Percentiles rank a stretch among this genome's conserved stretches.
Evolutionary conservation across 2,113 vertebrate species (phyloP).

Genomic region (Equus przewalskii): DNA sequence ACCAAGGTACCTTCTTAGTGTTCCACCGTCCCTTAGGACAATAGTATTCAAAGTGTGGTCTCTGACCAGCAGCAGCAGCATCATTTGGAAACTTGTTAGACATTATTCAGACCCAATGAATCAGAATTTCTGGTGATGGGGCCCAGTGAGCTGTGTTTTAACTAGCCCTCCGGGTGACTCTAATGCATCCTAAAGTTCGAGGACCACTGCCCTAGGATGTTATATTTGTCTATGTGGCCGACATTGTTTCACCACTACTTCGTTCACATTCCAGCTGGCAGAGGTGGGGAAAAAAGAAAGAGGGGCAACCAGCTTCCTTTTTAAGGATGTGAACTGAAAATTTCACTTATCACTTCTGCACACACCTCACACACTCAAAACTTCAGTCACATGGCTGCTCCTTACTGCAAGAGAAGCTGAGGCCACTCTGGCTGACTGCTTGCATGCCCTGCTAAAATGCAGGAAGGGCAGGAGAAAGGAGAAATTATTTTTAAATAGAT

Average conservation of each 20-base stretch:
- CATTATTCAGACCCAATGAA: not conserved
- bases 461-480: not conserved
- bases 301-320: not conserved
- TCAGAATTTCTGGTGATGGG: not conserved
- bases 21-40: not conserved
- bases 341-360: not conserved
- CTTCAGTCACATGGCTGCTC: not conserved
- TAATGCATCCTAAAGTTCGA: too few relatives aligned
- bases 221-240: not conserved
- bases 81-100: not conserved
- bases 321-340: not conserved
- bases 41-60: not conserved
- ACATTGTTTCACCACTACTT: not conserved
- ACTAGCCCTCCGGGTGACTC: not conserved
- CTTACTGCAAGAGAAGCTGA: not conserved
- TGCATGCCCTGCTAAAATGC: not conserved
- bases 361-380: not conserved
- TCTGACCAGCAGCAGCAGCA: too few relatives aligned
- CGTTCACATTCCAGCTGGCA: not conserved
- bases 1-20: not conserved
- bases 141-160: not conserved
- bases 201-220: not conserved
- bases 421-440: not conserved
- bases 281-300: not conserved
- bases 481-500: slow-evolving; percentile 42